Conservation (phyloP, 2,888 invertebrate species). For the Mimumesa dahlbomi region DNA sequence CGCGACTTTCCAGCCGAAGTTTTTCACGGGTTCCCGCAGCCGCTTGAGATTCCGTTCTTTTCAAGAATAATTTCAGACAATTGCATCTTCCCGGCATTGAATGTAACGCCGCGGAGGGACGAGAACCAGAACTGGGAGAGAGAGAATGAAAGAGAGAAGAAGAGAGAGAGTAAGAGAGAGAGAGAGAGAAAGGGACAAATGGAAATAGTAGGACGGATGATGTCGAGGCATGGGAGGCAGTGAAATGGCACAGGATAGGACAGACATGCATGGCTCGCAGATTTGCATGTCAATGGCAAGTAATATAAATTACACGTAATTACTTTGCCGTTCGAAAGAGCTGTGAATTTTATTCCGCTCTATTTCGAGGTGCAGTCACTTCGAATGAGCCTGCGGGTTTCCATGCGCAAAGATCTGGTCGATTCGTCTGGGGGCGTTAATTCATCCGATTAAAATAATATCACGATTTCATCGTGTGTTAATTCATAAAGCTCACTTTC, state of each 20-base stretch:
- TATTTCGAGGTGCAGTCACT: slow-evolving; percentile 69
- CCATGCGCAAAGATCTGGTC: slow-evolving; percentile 26
- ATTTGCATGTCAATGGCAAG: slow-evolving; percentile 79
- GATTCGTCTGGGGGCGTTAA: slow-evolving; percentile 22
- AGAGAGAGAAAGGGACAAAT: slow-evolving; percentile 12
- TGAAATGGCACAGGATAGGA: slow-evolving; percentile 44
- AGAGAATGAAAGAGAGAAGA: slow-evolving; percentile 1
- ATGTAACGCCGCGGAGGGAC: slow-evolving; percentile 7
- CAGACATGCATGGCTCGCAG: slow-evolving; percentile 67
- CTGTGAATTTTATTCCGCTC: slow-evolving; percentile 75
- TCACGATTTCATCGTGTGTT: not conserved
- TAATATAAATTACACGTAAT: slow-evolving; percentile 80
- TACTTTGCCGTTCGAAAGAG: slow-evolving; percentile 74
- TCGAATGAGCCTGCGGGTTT: slow-evolving; percentile 37
- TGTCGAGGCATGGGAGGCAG: slow-evolving; percentile 34
- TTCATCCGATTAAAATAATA: slow-evolving; percentile 19
- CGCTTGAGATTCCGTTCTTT: not conserved
- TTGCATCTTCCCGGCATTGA: slow-evolving; percentile 9
- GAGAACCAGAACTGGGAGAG: too few species aligned
- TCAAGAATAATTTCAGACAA: slow-evolving; percentile 13
- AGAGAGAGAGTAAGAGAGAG: slow-evolving; percentile 15
- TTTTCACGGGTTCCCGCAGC: not conserved
- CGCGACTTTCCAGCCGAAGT: not conserved
- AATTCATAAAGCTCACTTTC: too few species aligned
- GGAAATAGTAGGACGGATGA: slow-evolving; percentile 28